Conservation (phyloP, 2,113 vertebrate genomes). For the Empidonax traillii region DNA sequence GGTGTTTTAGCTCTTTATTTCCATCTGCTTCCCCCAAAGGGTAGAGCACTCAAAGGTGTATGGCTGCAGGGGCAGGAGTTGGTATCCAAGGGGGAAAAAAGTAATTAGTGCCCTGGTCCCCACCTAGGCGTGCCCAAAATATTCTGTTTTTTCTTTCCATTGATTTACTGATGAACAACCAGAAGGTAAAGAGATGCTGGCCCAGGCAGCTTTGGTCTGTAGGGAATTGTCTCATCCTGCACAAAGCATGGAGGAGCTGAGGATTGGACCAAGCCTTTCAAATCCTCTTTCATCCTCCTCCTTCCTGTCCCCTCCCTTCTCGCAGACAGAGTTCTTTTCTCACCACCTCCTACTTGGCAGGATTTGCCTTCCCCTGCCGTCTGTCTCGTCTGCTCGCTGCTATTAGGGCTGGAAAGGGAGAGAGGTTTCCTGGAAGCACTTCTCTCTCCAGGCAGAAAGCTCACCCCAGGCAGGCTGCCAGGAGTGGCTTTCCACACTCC, state of each 20-base stretch:
- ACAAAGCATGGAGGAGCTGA: not conserved
- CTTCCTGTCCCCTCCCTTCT: not conserved
- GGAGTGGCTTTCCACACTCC: not conserved
- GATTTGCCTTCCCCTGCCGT: not conserved
- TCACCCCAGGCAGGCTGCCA: not conserved
- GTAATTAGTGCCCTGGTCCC: not conserved
- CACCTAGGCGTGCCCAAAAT: too few species aligned
- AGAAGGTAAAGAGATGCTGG: not conserved
- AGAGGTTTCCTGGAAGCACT: conserved; percentile 11
- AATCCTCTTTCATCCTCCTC: not conserved
- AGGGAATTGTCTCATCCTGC: not conserved
- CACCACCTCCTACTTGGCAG: not conserved
- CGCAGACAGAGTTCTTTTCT: not conserved
- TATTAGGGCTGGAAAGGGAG: not conserved
- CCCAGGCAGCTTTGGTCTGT: not conserved
- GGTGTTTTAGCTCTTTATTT: not conserved
- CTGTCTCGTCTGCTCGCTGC: not conserved
- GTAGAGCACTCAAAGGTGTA: not conserved
- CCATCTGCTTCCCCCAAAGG: not conserved
- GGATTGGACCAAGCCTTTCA: not conserved
- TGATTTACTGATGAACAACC: not conserved
- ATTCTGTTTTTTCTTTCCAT: fast-evolving
- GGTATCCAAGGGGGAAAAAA: not conserved
- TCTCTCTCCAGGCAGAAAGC: not conserved
- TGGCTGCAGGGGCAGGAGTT: not conserved